Evolutionary conservation across 2,113 vertebrate species (phyloP).

Genomic region (Anhinga rufa): DNA sequence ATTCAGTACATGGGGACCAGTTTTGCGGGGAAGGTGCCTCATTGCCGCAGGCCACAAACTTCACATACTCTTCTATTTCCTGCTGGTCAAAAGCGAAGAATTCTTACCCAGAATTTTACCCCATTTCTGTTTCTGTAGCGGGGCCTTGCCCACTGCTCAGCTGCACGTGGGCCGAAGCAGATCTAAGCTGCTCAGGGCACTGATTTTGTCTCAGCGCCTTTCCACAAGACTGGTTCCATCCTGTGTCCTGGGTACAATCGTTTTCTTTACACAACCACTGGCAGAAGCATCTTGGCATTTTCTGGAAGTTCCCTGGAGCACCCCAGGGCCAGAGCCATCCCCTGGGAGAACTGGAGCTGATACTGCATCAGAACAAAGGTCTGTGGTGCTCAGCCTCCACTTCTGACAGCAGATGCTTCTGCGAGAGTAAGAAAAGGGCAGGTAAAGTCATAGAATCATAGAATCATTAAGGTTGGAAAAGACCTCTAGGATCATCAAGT

Average conservation of each 20-base stretch:
- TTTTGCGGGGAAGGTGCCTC: neutral
- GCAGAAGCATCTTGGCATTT: neutral
- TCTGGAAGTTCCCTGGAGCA: neutral
- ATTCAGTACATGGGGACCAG: rapidly evolving
- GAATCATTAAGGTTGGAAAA: too few relatives aligned
- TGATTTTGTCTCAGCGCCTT: neutral
- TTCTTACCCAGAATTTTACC: neutral
- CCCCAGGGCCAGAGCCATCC: neutral
- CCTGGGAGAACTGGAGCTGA: neutral
- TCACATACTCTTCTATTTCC: neutral
- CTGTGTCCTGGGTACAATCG: neutral
- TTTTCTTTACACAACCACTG: neutral
- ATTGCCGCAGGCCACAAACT: neutral
- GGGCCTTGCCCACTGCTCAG: neutral
- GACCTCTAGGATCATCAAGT: too few relatives aligned
- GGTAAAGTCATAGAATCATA: too few relatives aligned
- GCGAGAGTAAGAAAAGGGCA: neutral
- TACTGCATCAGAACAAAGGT: neutral
- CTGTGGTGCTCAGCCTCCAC: neutral
- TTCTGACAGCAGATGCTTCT: neutral
- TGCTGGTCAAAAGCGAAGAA: neutral
- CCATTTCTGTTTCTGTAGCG: neutral
- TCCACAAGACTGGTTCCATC: neutral
- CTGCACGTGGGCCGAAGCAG: neutral
- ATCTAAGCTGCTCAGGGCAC: neutral